Conservation (phyloP, 2,113 vertebrate genomes). For the Dipodomys merriami region DNA sequence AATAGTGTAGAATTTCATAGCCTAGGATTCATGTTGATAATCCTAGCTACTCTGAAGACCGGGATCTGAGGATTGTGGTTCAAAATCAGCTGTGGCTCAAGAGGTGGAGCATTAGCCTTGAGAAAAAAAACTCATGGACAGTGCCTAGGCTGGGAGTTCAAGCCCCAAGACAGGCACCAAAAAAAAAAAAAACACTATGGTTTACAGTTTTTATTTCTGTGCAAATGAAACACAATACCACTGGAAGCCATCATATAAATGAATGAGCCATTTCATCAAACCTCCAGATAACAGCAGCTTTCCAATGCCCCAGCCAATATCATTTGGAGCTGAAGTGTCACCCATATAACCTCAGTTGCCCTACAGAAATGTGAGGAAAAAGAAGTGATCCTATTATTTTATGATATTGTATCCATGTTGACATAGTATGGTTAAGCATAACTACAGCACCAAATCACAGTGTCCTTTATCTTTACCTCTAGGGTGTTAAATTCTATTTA, state of each 20-base stretch:
- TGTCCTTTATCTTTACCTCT: not conserved
- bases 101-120: no score
- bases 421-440: no score
- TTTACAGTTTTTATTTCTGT: no score
- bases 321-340: not conserved
- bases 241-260: no score
- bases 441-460: not conserved
- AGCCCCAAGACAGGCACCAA: no score
- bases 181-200: no score
- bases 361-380: not conserved
- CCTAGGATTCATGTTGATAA: not conserved
- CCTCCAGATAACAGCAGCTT: not conserved
- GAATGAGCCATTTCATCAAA: no score
- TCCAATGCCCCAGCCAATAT: not conserved
- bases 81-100: no score
- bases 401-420: not conserved
- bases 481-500: not conserved
- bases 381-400: not conserved
- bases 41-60: no score
- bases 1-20: not conserved
- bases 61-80: no score
- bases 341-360: not conserved
- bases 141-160: not conserved
- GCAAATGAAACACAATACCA: no score
- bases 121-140: no score